These are phyloP conservation scores for Saccostrea glomerata DNA, from an alignment of 1,140 invertebrate genomes.

Conservation along the genomic window DNA sequence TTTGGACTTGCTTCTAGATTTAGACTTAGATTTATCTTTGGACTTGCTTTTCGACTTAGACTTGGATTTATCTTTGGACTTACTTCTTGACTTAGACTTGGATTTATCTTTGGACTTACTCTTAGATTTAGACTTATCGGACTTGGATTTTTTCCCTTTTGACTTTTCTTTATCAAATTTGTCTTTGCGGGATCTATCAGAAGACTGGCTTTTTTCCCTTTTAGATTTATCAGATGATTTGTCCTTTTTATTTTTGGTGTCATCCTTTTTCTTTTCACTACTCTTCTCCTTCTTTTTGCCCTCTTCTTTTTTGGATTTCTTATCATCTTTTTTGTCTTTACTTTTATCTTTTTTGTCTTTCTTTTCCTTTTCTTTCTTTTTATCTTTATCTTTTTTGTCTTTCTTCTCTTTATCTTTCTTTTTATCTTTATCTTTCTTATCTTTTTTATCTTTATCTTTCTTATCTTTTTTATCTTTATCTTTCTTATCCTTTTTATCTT, in stretches of 20 bases:
- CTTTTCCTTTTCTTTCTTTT: not conserved
- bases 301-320: not conserved
- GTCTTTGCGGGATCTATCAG: conserved; percentile 7
- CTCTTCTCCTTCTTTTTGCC: not conserved
- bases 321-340: not conserved
- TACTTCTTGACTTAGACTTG: not conserved
- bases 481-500: not conserved
- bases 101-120: not conserved
- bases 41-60: not conserved
- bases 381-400: not conserved
- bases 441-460: not conserved
- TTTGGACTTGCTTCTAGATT: not conserved
- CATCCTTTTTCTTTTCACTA: not conserved
- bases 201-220: not conserved
- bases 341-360: not conserved
- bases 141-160: not conserved
- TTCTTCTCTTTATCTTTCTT: too few species aligned
- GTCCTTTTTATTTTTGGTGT: not conserved
- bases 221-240: not conserved
- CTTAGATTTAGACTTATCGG: not conserved
- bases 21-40: not conserved
- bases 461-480: not conserved
- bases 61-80: not conserved
- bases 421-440: not conserved
- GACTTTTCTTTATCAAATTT: conserved; percentile 12